Evolutionary conservation across 2,888 invertebrate genomes (phyloP).

Genomic region (Cyrtodaria siliqua): DNA sequence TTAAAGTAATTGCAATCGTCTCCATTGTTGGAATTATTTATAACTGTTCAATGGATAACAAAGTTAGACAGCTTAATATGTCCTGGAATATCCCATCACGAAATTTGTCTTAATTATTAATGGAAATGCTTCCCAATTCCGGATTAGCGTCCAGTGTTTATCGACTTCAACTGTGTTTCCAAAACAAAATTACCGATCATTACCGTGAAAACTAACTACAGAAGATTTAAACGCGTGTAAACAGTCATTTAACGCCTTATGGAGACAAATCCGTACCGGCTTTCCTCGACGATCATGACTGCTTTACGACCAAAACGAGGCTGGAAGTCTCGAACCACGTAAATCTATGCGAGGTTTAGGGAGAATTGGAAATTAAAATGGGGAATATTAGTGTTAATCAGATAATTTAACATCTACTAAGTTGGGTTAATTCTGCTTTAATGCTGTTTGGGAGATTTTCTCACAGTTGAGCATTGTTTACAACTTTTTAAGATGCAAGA

Average conservation of each 20-base stretch:
- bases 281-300: slow-evolving; percentile 49
- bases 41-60: slow-evolving; percentile 70
- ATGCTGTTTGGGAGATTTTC: slow-evolving; percentile 62
- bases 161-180: slow-evolving; percentile 47
- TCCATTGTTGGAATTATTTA: slow-evolving; percentile 79
- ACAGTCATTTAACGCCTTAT: slow-evolving; percentile 56
- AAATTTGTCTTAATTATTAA: slow-evolving; percentile 76
- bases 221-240: slow-evolving; percentile 60
- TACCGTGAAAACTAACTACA: slow-evolving; percentile 44
- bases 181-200: slow-evolving; percentile 52
- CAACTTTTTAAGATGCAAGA: slow-evolving; percentile 44
- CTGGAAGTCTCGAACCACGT: slow-evolving; percentile 59
- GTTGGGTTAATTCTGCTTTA: slow-evolving; percentile 63
- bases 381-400: slow-evolving; percentile 56
- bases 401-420: slow-evolving; percentile 65
- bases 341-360: slow-evolving; percentile 52
- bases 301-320: slow-evolving; percentile 62
- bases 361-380: slow-evolving; percentile 63
- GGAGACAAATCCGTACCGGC: slow-evolving; percentile 40
- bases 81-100: slow-evolving; percentile 71
- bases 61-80: slow-evolving; percentile 75
- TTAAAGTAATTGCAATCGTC: slow-evolving; percentile 80
- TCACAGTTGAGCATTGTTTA: slow-evolving; percentile 51
- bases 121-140: slow-evolving; percentile 51
- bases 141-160: slow-evolving; percentile 53